These are phyloP conservation scores for Drosophila tristis DNA, from an alignment of 1,140 invertebrate genomes.

Conservation along the genomic window DNA sequence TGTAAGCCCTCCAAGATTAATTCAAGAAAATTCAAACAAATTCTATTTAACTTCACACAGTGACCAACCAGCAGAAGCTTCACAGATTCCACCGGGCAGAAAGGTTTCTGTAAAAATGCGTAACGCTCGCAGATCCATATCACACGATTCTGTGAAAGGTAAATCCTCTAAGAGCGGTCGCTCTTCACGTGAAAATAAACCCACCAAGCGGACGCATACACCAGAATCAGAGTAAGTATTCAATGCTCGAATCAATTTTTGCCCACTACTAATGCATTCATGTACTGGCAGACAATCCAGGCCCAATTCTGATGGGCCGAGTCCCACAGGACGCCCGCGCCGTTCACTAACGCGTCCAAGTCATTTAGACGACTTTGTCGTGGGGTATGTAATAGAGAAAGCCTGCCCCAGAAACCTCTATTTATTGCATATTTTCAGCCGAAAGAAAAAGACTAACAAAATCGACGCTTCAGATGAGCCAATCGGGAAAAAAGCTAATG, in stretches of 20 bases:
- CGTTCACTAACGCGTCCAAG: slow-evolving; percentile 39
- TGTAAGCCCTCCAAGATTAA: not conserved
- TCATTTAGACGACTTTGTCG: slow-evolving; percentile 39
- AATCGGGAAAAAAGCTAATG: no score
- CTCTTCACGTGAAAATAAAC: not conserved
- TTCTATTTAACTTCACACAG: not conserved
- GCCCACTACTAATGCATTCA: not conserved
- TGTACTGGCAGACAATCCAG: slow-evolving; percentile 23
- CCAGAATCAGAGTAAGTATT: slow-evolving; percentile 7
- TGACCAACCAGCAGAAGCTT: not conserved
- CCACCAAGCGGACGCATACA: not conserved
- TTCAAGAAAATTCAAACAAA: no score
- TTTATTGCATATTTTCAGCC: slow-evolving; percentile 9
- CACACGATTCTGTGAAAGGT: slow-evolving; percentile 19
- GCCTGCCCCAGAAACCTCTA: not conserved
- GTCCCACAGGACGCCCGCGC: slow-evolving; percentile 33
- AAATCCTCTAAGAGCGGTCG: not conserved
- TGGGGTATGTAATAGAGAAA: slow-evolving; percentile 25
- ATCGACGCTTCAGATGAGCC: no score
- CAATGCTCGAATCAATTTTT: not conserved
- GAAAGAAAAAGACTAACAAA: no score
- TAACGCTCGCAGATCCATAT: slow-evolving; percentile 52
- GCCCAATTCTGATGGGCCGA: slow-evolving; percentile 37
- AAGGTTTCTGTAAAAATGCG: not conserved
- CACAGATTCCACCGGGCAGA: not conserved